These are phyloP conservation scores for Carassius gibelio DNA, from an alignment of 2,113 vertebrate genomes.

Conservation along the genomic window DNA sequence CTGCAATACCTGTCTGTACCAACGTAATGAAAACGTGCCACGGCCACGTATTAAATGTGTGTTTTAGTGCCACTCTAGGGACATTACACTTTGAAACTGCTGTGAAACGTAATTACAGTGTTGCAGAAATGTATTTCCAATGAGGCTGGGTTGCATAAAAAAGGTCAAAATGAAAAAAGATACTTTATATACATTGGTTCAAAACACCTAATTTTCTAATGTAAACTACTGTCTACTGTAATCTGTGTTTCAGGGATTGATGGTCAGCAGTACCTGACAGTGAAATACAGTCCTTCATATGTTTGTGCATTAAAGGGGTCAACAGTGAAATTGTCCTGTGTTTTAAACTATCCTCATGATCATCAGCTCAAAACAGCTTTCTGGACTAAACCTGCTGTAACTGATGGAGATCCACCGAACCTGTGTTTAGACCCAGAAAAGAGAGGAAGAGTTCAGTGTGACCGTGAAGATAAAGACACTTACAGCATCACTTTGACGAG, in stretches of 20 bases:
- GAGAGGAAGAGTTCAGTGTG: neutral
- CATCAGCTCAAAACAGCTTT: neutral
- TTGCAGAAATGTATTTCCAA: no score
- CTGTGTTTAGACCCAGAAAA: slow-evolving; percentile 17
- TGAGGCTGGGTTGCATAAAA: neutral
- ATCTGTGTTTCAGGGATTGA: slow-evolving; percentile 11
- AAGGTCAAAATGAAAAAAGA: neutral
- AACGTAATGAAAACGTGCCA: no score
- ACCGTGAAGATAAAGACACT: neutral
- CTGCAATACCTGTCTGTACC: no score
- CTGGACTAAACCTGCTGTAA: slow-evolving; percentile 23
- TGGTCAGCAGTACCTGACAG: neutral
- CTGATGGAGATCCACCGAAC: neutral
- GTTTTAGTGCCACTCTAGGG: no score
- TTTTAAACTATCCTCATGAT: neutral
- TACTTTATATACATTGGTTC: no score
- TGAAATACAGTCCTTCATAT: slow-evolving; percentile 4
- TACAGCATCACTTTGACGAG: neutral
- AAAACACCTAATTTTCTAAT: neutral
- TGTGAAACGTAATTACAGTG: no score
- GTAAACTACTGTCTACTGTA: no score
- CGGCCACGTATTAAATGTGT: no score
- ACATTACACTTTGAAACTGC: no score
- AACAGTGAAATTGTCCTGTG: slow-evolving; percentile 28
- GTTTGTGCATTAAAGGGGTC: slow-evolving; percentile 30